A percentile compares a stretch with the other conserved stretches of the same genome.
Conservation (phyloP, 2,113 vertebrate species). For the Prunella himalayana region DNA sequence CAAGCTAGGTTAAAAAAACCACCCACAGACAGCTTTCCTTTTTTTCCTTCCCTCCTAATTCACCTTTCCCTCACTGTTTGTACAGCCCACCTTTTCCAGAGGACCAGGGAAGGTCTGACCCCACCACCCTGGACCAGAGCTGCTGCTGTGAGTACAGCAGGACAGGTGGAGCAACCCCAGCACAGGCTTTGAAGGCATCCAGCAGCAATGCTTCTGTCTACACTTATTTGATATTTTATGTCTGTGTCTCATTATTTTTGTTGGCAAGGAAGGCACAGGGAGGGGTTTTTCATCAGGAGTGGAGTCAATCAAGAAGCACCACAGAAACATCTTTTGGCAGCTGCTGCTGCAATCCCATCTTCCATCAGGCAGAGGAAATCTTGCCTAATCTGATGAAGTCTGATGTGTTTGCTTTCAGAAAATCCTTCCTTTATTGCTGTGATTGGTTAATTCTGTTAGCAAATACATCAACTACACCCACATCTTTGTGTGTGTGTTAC, state of each 20-base stretch:
- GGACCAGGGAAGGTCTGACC: neutral
- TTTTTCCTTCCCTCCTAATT: neutral
- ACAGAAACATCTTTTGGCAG: neutral
- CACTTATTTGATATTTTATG: neutral
- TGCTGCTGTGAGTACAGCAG: neutral
- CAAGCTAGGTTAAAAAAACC: neutral
- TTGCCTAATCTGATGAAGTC: neutral
- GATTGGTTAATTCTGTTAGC: neutral
- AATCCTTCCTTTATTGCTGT: neutral
- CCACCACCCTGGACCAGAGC: neutral
- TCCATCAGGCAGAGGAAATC: neutral
- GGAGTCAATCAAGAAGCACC: neutral
- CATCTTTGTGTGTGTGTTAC: accelerated
- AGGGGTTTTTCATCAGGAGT: neutral
- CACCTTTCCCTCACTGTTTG: neutral
- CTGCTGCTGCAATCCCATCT: neutral
- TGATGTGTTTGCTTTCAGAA: neutral
- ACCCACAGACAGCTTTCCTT: neutral
- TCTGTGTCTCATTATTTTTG: neutral
- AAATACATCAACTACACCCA: neutral
- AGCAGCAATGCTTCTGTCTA: neutral
- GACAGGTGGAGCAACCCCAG: neutral
- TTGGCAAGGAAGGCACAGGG: neutral
- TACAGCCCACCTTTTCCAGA: neutral
- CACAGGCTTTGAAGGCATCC: neutral